Evolutionary conservation across 2,888 invertebrate genomes (phyloP).

Genomic region (Troglohyphantes excavatus): DNA sequence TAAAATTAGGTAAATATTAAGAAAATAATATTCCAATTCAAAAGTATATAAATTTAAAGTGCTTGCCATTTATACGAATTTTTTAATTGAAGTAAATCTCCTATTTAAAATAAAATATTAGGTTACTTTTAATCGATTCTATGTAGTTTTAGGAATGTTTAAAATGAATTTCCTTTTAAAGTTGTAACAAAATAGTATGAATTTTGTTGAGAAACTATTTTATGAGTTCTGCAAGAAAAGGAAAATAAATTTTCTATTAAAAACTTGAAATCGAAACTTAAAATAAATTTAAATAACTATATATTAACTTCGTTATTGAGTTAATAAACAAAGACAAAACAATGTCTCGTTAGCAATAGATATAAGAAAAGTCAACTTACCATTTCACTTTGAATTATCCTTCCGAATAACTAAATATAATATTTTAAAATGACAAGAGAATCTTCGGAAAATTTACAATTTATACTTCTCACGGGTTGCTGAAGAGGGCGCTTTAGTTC

Average conservation of each 20-base stretch:
- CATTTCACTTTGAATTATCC: constrained; percentile 30
- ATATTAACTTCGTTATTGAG: neutral
- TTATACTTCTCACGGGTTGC: constrained; percentile 66
- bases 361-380: constrained; percentile 24
- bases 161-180: too few species aligned
- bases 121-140: too few species aligned
- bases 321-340: neutral
- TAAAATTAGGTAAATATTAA: too few species aligned
- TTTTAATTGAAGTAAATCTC: too few species aligned
- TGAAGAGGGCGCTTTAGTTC: constrained; percentile 62
- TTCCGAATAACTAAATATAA: neutral
- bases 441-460: constrained; percentile 44
- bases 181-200: too few species aligned
- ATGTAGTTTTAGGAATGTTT: too few species aligned
- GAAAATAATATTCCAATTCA: too few species aligned
- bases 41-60: too few species aligned
- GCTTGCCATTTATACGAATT: too few species aligned
- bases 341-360: neutral
- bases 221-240: too few species aligned
- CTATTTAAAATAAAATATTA: too few species aligned
- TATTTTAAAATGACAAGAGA: constrained; percentile 44
- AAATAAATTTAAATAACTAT: neutral
- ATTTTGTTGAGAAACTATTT: too few species aligned
- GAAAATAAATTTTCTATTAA: neutral
- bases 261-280: constrained; percentile 25